Conservation (phyloP, 2,797 vertebrate species). For the Ataeniobius toweri region DNA sequence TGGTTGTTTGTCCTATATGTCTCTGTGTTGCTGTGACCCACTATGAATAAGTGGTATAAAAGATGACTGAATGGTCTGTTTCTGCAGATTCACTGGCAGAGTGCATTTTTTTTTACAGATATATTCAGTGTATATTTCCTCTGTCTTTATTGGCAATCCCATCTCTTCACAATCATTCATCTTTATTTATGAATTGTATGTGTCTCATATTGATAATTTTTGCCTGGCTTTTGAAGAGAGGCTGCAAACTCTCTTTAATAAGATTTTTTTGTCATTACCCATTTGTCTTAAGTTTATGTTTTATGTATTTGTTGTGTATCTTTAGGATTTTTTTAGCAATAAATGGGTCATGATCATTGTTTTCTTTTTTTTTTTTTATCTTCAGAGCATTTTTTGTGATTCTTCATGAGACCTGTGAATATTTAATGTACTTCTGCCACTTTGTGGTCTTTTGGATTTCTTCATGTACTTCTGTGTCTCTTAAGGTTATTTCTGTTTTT, state of each 20-base stretch:
- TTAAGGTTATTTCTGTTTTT: background rate
- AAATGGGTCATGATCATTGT: background rate
- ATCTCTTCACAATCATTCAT: background rate
- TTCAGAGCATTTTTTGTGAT: background rate
- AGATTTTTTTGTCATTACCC: background rate
- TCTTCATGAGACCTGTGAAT: background rate
- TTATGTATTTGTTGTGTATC: background rate
- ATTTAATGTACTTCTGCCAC: background rate
- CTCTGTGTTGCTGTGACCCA: no score
- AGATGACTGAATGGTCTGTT: no score
- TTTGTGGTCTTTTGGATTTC: background rate
- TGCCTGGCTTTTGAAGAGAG: background rate
- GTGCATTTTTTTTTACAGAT: background rate
- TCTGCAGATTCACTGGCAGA: background rate
- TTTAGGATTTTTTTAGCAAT: background rate
- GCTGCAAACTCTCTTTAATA: background rate
- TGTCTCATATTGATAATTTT: background rate
- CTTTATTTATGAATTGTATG: background rate
- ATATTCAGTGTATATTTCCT: background rate
- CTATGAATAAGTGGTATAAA: no score
- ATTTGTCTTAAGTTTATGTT: background rate
- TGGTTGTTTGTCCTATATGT: no score
- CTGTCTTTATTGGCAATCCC: background rate
- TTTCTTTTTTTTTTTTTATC: background rate
- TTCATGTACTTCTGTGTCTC: background rate